A percentile compares a stretch with the other conserved stretches of the same genome.
These are phyloP conservation scores for Turritopsis dohrnii DNA, from an alignment of 30 jellyfish, hydroid and myxozoan genomes.

Conservation along the genomic window DNA sequence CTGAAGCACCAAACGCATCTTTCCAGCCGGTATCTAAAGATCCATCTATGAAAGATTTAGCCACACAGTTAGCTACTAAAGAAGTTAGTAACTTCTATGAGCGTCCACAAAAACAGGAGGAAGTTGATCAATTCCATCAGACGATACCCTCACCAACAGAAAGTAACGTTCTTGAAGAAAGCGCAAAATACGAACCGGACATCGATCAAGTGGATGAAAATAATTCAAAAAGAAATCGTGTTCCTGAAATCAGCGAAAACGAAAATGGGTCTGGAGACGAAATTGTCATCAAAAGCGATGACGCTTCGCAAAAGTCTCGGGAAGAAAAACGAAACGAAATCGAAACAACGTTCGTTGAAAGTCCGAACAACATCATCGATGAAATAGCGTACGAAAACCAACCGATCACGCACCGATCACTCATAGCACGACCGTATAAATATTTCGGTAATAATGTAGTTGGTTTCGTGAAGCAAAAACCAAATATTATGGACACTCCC, in stretches of 20 bases:
- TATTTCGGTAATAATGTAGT: not conserved
- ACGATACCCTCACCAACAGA: slow-evolving; percentile 5
- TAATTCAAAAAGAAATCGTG: not conserved
- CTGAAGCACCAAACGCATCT: not conserved
- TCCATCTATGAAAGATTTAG: slow-evolving; percentile 18
- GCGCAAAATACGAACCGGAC: slow-evolving; percentile 23
- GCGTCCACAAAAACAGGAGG: not conserved
- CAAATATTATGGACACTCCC: slow-evolving; percentile 21
- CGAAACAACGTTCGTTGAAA: not conserved
- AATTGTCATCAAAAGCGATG: not conserved
- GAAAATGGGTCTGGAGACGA: slow-evolving; percentile 9
- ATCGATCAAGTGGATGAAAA: not conserved
- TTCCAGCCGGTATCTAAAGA: slow-evolving; percentile 6
- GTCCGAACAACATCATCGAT: not conserved
- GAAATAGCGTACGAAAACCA: slow-evolving; percentile 8
- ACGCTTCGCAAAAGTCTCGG: not conserved
- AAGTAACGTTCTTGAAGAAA: slow-evolving; percentile 8
- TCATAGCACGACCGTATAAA: slow-evolving; percentile 8
- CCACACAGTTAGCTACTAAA: slow-evolving; percentile 24
- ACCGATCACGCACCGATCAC: slow-evolving; percentile 26
- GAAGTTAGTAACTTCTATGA: slow-evolving; percentile 1
- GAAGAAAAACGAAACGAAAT: slow-evolving; percentile 1
- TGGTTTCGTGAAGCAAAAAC: not conserved
- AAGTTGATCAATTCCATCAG: not conserved
- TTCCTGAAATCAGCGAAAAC: slow-evolving; percentile 5